Evolutionary conservation across 1,140 invertebrate genomes (phyloP).

Genomic region (Zophobas atratus): DNA sequence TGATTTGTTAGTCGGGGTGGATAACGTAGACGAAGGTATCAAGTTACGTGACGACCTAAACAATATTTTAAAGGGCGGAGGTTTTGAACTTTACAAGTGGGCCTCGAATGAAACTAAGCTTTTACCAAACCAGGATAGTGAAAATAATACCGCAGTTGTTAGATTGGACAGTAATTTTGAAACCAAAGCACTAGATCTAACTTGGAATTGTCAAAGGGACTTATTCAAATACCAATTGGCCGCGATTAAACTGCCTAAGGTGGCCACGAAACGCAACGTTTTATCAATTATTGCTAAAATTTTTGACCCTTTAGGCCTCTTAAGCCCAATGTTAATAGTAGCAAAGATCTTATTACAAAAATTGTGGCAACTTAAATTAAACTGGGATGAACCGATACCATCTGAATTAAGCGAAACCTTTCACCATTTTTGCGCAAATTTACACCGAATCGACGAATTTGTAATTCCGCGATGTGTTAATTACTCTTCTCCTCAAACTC

Average conservation of each 20-base stretch:
- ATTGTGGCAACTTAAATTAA: constrained; percentile 62
- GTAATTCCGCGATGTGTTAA: background rate
- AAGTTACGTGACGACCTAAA: constrained; percentile 53
- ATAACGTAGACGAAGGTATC: constrained; percentile 54
- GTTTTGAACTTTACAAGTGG: constrained; percentile 53
- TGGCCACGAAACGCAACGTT: constrained; percentile 16
- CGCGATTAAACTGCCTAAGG: background rate
- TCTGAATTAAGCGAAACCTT: background rate
- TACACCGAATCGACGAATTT: constrained; percentile 23
- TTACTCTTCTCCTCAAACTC: background rate
- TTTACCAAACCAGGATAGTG: constrained; percentile 6
- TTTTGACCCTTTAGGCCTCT: constrained; percentile 68
- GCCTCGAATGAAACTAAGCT: constrained; percentile 18
- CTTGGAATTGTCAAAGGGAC: constrained; percentile 22
- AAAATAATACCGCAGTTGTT: background rate
- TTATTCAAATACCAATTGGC: constrained; percentile 23
- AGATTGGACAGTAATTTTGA: background rate
- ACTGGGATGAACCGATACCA: constrained; percentile 67
- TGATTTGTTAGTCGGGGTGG: constrained; percentile 66
- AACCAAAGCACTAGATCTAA: constrained; percentile 27
- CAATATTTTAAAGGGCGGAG: constrained; percentile 35
- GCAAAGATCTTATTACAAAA: constrained; percentile 67
- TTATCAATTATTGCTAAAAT: constrained; percentile 50
- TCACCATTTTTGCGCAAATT: background rate
- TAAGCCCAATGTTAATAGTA: constrained; percentile 63